Evolutionary conservation across 2,797 vertebrate genomes (phyloP), one percentile per base, ranked within the genome.

Genomic region (Fistularia commersonii): DNA sequence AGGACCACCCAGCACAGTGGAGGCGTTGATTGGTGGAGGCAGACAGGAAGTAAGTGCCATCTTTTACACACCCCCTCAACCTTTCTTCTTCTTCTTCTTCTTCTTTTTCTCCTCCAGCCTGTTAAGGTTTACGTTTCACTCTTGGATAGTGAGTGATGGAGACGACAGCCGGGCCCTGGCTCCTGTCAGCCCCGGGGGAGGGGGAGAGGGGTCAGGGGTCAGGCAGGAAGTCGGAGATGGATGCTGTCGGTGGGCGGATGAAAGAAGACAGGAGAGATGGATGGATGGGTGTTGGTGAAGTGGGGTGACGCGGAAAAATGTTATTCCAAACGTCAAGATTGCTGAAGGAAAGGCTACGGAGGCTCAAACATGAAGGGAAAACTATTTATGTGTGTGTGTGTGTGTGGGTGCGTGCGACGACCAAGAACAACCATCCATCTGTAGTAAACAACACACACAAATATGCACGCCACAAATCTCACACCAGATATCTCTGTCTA

Each of bases 111-210:
- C n/a, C n/a, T n/a, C n/a, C n/a, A n/a, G n/a, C n/a, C n/a, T n/a
- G n/a, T n/a, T n/a, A 45, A 45, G 6, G 31, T 34, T 8, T 12
- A 45, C 44, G 34, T 45, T 45, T 33, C 8, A 9, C 47, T 48
- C 44, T 37, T 32, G 6, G 63, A 59, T 31, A 38, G 53, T 32
- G 57, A 77, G 32, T 65, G 70, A 65, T 35, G 72, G 72, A 62
- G 77, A 74, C 61, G 82, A 84, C 80, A 77, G 69, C 15, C 8
- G 38, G 45, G 69, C 53, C 81, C n/a, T 80, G 83, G 74, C 54
- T 72, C 71, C 80, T 76, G 66, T 88, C 84, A 84, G 66, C 76
- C 1, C 32, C 69, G 43, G n/a, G n/a, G n/a, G n/a, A 70, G 73
- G 66, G 52, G 64, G 50, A 55, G 7, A 1, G 45, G 62, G 83